phyloP scores from a whole-genome alignment of 2,888 invertebrate species.

The Spisula solida region DNA sequence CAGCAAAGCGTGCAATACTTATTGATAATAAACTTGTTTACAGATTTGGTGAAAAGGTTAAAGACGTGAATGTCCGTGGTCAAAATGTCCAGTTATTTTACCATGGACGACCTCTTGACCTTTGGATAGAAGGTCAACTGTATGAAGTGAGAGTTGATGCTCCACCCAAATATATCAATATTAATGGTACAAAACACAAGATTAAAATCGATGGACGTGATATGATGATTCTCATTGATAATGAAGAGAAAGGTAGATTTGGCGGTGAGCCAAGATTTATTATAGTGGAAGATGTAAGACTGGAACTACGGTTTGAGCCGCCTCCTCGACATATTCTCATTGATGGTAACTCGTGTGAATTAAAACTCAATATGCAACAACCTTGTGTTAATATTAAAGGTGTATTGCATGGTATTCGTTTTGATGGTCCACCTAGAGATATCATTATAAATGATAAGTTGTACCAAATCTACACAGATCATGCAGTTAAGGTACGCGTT shows the following conservation, averaged over 20 bases:
- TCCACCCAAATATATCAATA: conserved; percentile 90
- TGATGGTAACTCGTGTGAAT: conserved; percentile 84
- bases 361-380: conserved; percentile 81
- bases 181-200: conserved; percentile 94
- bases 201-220: conserved; percentile 94
- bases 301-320: conserved; percentile 93
- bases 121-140: conserved; percentile 86
- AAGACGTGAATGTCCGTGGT: conserved; percentile 78
- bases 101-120: conserved; percentile 80
- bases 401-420: conserved; percentile 90
- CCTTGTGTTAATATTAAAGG: conserved; percentile 87
- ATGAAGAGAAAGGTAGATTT: conserved; percentile 91
- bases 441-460: conserved; percentile 95
- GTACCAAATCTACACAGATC: conserved; percentile 85
- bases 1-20: conserved; percentile 78
- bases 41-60: conserved; percentile 83
- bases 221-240: conserved; percentile 94
- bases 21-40: conserved; percentile 83
- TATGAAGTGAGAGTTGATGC: conserved; percentile 85
- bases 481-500: conserved; percentile 88
- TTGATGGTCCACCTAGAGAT: conserved; percentile 97
- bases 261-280: conserved; percentile 94
- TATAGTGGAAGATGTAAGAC: conserved; percentile 92
- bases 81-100: conserved; percentile 79
- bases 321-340: conserved; percentile 97